Evolutionary conservation across 2,888 invertebrate genomes (phyloP), one percentile per base, ranked within the genome.

Genomic region (Amiota communis): DNA sequence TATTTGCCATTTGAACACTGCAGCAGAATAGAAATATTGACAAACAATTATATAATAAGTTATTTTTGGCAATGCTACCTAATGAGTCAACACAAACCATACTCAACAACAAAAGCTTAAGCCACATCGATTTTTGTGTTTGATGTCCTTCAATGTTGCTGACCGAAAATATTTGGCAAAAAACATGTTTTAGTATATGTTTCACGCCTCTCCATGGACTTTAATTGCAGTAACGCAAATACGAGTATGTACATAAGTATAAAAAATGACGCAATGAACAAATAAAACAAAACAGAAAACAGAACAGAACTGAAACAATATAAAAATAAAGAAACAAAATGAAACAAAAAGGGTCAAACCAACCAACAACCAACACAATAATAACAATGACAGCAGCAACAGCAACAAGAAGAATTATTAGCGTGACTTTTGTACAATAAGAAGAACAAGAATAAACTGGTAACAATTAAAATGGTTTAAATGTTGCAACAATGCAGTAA

Each of bases 401-500:
- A 12, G 47, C 12, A 53, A 46, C 20, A 56, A 46, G 17, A 56
- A 46, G 17, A 56, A 69, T 69, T 46, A 36, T 17, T 63, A 15
- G 23, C 63, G 46, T 13, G 36, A 63, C 46, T 23, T 23, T 23
- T n/a, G 53, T n/a, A 53, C 12, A 2, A 53, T 53, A 53, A 36
- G 13, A 53, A 53, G 53, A 53, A 53, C 12, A 63, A 12, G 36
- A 36, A 12, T 36, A 12, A 63, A 23, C 20, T 23, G 36, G 61
- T 9, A 61, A 67, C 67, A 68, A 68, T 53, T 68, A 68, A 68
- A 68, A 47, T 48, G 48, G 47, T 48, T 65, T 65, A 17, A 65
- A 53, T 68, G 48, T 53, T 53, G 67, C 67, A 68, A 68, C 67
- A 68, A 68, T 65, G 65, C 65, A 48, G 48, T 20, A 48, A 65